phyloP scores from a whole-genome alignment of 2,888 invertebrate genomes.

The Pimpla rufipes region DNA sequence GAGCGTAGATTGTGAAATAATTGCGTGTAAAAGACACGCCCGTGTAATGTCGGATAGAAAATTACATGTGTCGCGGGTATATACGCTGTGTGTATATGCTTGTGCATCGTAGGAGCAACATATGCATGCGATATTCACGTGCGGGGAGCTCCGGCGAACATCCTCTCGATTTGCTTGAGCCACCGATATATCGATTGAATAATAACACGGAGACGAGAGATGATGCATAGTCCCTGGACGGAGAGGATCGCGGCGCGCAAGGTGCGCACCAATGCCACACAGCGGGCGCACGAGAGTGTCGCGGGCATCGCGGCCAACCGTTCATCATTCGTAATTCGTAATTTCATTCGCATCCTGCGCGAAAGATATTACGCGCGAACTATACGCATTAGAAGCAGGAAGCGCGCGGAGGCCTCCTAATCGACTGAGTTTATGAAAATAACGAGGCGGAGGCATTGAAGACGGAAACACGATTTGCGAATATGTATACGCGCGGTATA shows the following conservation, averaged over 20 bases:
- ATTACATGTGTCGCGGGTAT: slow-evolving; percentile 5
- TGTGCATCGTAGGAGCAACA: not conserved
- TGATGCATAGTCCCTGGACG: slow-evolving; percentile 2
- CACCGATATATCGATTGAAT: slow-evolving; percentile 38
- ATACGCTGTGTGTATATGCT: not conserved
- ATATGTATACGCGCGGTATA: not conserved
- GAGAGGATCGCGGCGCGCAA: not conserved
- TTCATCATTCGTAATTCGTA: slow-evolving; percentile 34
- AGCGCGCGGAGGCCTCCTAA: slow-evolving; percentile 44
- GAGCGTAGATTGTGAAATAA: not conserved
- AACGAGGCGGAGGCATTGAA: slow-evolving; percentile 43
- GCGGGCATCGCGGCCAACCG: slow-evolving; percentile 2
- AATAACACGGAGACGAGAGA: slow-evolving; percentile 40
- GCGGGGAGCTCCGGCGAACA: slow-evolving; percentile 3
- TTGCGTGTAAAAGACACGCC: not conserved
- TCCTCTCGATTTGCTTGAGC: slow-evolving; percentile 29
- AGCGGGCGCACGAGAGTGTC: not conserved
- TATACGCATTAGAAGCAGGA: slow-evolving; percentile 3
- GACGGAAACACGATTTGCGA: slow-evolving; percentile 29
- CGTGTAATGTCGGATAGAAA: not conserved
- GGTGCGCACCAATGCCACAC: not conserved
- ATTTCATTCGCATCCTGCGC: slow-evolving; percentile 38
- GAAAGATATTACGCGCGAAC: slow-evolving; percentile 1
- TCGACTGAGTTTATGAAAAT: slow-evolving; percentile 57
- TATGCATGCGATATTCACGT: slow-evolving; percentile 13